Conservation (phyloP, 2,797 vertebrate genomes). For the Perdix hodgsoniae region DNA sequence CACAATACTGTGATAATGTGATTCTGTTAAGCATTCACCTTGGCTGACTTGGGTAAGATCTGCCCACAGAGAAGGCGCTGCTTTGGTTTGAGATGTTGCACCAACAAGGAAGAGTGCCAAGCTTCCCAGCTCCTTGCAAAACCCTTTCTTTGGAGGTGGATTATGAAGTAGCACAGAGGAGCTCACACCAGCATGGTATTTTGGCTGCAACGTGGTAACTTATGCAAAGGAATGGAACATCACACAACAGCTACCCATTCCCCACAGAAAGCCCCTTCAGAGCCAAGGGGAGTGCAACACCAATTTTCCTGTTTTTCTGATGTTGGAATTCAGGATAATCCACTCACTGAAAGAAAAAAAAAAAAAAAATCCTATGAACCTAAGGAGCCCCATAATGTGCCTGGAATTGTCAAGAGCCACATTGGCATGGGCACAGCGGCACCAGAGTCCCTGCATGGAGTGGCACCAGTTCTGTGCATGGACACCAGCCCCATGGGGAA, state of each 20-base stretch:
- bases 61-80: neutral
- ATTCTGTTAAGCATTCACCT: neutral
- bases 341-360: neutral
- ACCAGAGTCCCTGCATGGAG: neutral
- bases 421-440: fast-evolving
- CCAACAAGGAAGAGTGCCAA: neutral
- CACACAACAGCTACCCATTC: neutral
- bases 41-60: neutral
- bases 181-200: neutral
- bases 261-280: neutral
- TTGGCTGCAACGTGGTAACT: neutral
- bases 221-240: fast-evolving
- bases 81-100: neutral
- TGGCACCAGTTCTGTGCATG: fast-evolving
- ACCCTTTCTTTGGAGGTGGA: neutral
- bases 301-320: neutral
- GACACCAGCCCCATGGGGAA: neutral
- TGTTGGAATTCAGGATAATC: neutral
- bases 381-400: neutral
- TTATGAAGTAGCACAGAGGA: neutral
- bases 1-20: too few species aligned
- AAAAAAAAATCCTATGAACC: too few species aligned
- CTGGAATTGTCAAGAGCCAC: neutral
- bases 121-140: neutral
- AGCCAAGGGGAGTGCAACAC: neutral